A percentile compares a stretch with the other conserved stretches of the same genome.
phyloP scores from a whole-genome alignment of 2,113 vertebrate species.

The Microcebus ravelobensis region DNA sequence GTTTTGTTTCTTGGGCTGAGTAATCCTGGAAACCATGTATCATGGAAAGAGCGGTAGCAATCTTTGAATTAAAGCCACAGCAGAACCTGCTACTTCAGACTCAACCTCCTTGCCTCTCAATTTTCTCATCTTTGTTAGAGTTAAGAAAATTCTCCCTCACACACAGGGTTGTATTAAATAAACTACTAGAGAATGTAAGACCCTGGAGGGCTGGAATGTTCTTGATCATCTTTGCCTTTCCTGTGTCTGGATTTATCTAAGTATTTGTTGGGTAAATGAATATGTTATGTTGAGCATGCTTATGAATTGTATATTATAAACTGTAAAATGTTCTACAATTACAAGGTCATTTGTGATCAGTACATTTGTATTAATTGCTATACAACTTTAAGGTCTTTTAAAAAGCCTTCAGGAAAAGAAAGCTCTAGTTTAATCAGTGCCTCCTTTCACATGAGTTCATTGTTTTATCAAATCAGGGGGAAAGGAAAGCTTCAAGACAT shows the following conservation, averaged over 20 bases:
- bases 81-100: not conserved
- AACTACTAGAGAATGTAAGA: not conserved
- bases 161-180: not conserved
- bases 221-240: not conserved
- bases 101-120: not conserved
- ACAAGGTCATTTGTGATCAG: not conserved
- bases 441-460: not conserved
- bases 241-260: not conserved
- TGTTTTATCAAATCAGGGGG: not conserved
- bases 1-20: not conserved
- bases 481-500: not conserved
- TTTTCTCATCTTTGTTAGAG: not conserved
- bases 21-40: not conserved
- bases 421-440: not conserved
- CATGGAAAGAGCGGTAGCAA: not conserved
- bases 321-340: not conserved
- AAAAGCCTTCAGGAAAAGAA: slow-evolving; percentile 17
- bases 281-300: not conserved
- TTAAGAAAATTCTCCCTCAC: not conserved
- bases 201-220: not conserved
- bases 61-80: not conserved
- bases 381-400: not conserved
- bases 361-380: not conserved
- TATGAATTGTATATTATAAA: not conserved
- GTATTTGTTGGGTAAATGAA: not conserved